Conservation (phyloP, 23 tunicate genomes). For the Clavelina lepadiformis region DNA sequence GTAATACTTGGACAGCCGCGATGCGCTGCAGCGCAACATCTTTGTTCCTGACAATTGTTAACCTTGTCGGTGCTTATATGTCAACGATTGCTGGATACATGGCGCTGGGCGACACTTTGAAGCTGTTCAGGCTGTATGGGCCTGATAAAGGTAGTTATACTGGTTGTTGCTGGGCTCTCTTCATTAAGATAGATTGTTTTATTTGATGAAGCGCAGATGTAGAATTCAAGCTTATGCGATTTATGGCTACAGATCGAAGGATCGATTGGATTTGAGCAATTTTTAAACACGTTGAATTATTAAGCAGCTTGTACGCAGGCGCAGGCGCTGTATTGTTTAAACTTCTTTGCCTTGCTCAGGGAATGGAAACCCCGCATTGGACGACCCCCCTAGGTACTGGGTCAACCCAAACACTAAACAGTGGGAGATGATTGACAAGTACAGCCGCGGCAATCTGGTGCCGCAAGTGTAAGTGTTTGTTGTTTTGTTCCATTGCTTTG, state of each 20-base stretch:
- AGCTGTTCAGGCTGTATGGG: conserved; percentile 52
- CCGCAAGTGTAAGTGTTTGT: conserved; percentile 70
- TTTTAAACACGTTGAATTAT: too few species aligned
- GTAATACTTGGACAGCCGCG: too few species aligned
- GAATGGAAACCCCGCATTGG: conserved; percentile 77
- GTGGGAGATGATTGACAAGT: conserved; percentile 37
- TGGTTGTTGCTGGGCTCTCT: too few species aligned
- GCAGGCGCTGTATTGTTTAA: too few species aligned
- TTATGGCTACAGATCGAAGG: too few species aligned
- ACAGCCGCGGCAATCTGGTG: conserved; percentile 63
- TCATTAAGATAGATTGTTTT: too few species aligned
- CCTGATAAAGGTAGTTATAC: conserved; percentile 55
- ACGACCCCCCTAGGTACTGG: conserved; percentile 47
- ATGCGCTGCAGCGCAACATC: conserved; percentile 43
- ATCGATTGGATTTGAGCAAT: too few species aligned
- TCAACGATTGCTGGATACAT: conserved; percentile 45
- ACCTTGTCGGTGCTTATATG: conserved; percentile 30
- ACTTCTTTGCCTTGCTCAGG: too few species aligned
- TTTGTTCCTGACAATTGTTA: conserved; percentile 23
- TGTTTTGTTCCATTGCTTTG: background rate
- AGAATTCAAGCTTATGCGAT: too few species aligned
- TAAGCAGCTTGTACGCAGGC: too few species aligned
- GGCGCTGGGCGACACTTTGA: conserved; percentile 50
- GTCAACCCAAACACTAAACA: conserved; percentile 36
- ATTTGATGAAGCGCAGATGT: too few species aligned